Conservation (phyloP, 2,888 invertebrate genomes). For the Tachina lurida region DNA sequence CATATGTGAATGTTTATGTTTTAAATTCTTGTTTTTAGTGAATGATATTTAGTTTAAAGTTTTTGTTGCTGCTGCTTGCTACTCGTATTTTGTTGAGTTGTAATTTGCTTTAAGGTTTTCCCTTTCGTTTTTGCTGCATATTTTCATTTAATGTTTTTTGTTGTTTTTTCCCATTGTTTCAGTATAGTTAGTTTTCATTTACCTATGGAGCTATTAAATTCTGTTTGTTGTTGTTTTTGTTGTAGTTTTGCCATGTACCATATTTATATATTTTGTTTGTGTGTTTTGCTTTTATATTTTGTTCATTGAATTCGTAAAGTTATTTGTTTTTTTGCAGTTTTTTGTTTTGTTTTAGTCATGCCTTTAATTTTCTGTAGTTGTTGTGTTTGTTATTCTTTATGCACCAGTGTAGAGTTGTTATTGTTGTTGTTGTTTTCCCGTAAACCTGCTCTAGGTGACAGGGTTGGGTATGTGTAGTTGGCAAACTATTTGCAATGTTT, state of each 20-base stretch:
- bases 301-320: constrained; percentile 45
- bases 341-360: constrained; percentile 50
- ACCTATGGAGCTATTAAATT: constrained; percentile 35
- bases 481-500: neutral
- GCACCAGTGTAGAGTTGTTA: constrained; percentile 33
- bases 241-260: constrained; percentile 26
- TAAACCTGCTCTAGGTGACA: constrained; percentile 6
- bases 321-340: constrained; percentile 40
- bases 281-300: constrained; percentile 38
- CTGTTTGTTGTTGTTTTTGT: constrained; percentile 31
- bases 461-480: constrained; percentile 15
- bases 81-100: constrained; percentile 18
- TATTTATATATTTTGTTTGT: neutral
- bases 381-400: constrained; percentile 34
- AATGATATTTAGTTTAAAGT: constrained; percentile 1
- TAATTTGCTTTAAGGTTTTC: constrained; percentile 65
- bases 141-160: constrained; percentile 16
- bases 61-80: constrained; percentile 29
- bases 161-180: constrained; percentile 28
- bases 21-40: constrained; percentile 55
- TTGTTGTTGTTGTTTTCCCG: constrained; percentile 2
- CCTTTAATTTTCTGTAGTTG: constrained; percentile 24
- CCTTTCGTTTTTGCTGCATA: constrained; percentile 63
- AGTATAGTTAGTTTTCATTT: constrained; percentile 32
- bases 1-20: constrained; percentile 37